These are phyloP conservation scores for Eledona agricola DNA, from an alignment of 2,888 invertebrate species.

Conservation along the genomic window DNA sequence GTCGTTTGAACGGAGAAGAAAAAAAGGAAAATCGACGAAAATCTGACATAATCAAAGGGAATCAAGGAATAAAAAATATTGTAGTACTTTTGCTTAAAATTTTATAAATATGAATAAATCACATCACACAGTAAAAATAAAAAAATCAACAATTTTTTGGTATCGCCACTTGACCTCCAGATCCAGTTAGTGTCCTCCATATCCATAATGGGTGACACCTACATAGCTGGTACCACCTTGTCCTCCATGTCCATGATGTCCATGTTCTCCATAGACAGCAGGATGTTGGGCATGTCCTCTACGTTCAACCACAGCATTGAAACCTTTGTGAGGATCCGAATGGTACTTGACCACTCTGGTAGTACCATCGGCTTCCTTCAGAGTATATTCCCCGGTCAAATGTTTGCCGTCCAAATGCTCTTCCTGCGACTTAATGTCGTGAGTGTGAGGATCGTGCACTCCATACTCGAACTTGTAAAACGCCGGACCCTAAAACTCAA, in stretches of 20 bases:
- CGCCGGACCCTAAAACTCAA: conserved; percentile 31
- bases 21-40: too few species aligned
- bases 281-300: conserved; percentile 50
- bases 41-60: too few species aligned
- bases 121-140: too few species aligned
- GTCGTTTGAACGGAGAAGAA: too few species aligned
- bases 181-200: conserved; percentile 19
- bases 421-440: conserved; percentile 50
- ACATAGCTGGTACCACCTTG: conserved; percentile 49
- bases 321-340: conserved; percentile 42
- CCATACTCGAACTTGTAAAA: conserved; percentile 45
- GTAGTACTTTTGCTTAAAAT: too few species aligned
- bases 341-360: conserved; percentile 47
- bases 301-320: conserved; percentile 47
- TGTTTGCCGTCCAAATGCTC: conserved; percentile 50
- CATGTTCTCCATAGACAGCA: conserved; percentile 40
- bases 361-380: conserved; percentile 54
- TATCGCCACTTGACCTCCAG: conserved; percentile 2
- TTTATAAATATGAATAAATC: too few species aligned
- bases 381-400: conserved; percentile 49
- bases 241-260: conserved; percentile 17
- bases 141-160: conserved; percentile 17
- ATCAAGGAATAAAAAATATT: too few species aligned
- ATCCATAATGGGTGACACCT: conserved; percentile 43
- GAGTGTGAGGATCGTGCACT: conserved; percentile 51